A percentile compares a stretch with the other conserved stretches of the same genome.
phyloP scores from a whole-genome alignment of 2,888 invertebrate genomes.

The Synanthedon myopaeformis region DNA sequence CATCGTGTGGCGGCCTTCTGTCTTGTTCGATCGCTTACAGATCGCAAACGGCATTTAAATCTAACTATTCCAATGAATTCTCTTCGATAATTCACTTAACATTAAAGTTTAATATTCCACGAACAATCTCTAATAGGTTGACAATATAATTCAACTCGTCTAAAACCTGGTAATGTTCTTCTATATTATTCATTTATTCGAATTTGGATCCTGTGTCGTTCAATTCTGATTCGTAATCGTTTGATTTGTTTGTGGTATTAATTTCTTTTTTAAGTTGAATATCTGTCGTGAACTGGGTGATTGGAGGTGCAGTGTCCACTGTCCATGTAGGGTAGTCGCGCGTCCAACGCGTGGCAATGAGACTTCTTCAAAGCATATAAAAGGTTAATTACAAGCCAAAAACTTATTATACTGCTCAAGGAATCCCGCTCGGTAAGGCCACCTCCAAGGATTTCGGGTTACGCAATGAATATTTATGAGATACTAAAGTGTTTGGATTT shows the following conservation, averaged over 20 bases:
- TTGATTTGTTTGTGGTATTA: conserved; percentile 1
- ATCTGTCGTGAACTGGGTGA: conserved; percentile 12
- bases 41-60: conserved; percentile 12
- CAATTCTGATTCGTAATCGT: conserved; percentile 12
- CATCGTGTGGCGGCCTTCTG: conserved; percentile 30
- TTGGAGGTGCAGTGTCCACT: conserved; percentile 10
- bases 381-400: conserved; percentile 52
- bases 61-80: conserved; percentile 9
- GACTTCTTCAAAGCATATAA: conserved; percentile 33
- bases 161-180: conserved; percentile 9
- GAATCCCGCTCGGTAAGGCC: conserved; percentile 47
- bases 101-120: conserved; percentile 10
- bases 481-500: conserved; percentile 43
- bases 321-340: conserved; percentile 41
- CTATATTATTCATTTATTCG: conserved; percentile 8
- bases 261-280: conserved; percentile 5
- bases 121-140: conserved; percentile 11
- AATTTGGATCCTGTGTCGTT: conserved; percentile 11
- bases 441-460: conserved; percentile 49
- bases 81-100: conserved; percentile 7
- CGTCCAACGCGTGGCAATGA: conserved; percentile 50
- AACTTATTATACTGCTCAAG: conserved; percentile 33
- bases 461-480: conserved; percentile 48
- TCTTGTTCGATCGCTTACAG: conserved; percentile 16
- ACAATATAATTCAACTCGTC: conserved; percentile 21